Base-by-base conservation (phyloP, 2,888 invertebrate genomes). In the Drepanosiphum platanoidis region DNA sequence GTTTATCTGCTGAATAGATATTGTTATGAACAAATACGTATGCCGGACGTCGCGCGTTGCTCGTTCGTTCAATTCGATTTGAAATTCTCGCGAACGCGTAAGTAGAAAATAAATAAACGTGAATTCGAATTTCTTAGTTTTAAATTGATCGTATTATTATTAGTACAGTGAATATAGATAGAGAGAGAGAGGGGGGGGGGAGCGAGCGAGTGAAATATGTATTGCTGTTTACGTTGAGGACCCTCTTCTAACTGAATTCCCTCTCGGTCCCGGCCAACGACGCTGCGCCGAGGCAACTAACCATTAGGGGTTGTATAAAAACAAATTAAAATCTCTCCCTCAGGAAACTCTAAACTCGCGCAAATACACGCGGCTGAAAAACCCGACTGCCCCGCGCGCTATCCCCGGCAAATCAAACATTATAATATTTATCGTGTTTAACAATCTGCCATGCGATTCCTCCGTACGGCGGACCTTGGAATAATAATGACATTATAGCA, bases 291-390 rank as follows among this genome's bases (percentile, higher is more conserved):
- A n/a, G 18, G 46, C n/a, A 68, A 46, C 46, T 70, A 15, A 46
- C 80, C 80, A 80, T 80, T 80, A 80, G 80, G 80, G 80, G 68
- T 36, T 52, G 70, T 70, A 70, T 36, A 80, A 80, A 80, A 80
- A 80, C 70, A 80, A 80, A 80, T 80, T 80, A 80, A 80, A 80
- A 80, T 70, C 68, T 70, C 80, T 70, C 80, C 80, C 80, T 36
- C 34, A 52, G 80, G 78, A 64, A 64, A 66, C 46, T 34, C n/a
- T n/a, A 15, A 15, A 32, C 52, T 11, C 32, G 36, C 11, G 70
- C 46, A 27, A 30, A 32, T 34, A 36, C 15, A 68, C 66, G 13
- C 46, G 11, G 30, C 22, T 39, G n/a, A 68, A 79, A 71, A 71
- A 18, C n/a, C 32, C 32, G 32, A 46, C 32, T 64, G 77, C 77